These are phyloP conservation scores for Campaea margaritaria DNA, from an alignment of 2,888 invertebrate species.

Conservation along the genomic window DNA sequence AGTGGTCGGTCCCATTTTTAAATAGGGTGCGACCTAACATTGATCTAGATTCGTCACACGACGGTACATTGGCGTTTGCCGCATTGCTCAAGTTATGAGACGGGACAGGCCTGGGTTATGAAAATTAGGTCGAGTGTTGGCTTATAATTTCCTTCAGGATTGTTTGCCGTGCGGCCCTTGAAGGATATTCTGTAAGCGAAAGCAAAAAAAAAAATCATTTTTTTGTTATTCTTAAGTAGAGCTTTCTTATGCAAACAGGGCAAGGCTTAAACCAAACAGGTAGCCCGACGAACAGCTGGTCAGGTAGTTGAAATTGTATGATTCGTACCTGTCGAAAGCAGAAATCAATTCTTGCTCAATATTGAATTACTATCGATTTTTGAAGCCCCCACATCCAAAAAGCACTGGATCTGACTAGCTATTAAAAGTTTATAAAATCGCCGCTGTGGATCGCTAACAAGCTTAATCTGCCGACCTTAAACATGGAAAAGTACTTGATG, in stretches of 20 bases:
- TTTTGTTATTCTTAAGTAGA: constrained; percentile 1
- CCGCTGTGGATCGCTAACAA: too few relatives aligned
- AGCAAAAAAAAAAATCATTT: not conserved
- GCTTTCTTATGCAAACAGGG: not conserved
- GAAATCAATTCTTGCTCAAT: too few relatives aligned
- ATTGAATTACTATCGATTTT: too few relatives aligned
- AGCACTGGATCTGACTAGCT: not conserved
- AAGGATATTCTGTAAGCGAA: not conserved
- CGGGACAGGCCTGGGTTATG: constrained; percentile 17
- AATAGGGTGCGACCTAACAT: constrained; percentile 64
- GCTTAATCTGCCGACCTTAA: too few relatives aligned
- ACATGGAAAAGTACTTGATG: too few relatives aligned
- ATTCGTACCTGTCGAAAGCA: too few relatives aligned
- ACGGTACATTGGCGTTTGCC: constrained; percentile 42
- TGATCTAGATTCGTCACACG: constrained; percentile 57
- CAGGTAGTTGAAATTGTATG: too few relatives aligned
- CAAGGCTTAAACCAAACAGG: not conserved
- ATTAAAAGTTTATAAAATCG: not conserved
- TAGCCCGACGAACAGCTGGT: too few relatives aligned
- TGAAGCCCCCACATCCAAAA: too few relatives aligned
- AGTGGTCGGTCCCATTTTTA: constrained; percentile 50
- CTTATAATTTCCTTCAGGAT: constrained; percentile 1
- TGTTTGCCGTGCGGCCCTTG: constrained; percentile 3
- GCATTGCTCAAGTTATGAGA: constrained; percentile 39
- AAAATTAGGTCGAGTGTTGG: constrained; percentile 20